Conservation (phyloP, 2,888 invertebrate species). For the Lasioglossum oenotherae region DNA sequence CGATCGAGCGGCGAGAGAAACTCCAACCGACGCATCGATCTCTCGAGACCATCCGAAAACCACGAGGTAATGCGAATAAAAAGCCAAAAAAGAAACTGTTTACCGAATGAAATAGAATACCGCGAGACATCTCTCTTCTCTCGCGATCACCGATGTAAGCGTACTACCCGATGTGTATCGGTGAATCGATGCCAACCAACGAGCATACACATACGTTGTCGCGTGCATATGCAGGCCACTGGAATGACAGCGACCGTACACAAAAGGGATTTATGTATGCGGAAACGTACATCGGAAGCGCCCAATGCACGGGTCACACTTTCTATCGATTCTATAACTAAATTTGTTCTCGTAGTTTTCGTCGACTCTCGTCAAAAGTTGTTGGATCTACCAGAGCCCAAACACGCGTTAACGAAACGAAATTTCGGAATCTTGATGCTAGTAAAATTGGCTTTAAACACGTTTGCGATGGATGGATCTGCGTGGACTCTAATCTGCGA, state of each 20-base stretch:
- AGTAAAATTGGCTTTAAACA: not conserved
- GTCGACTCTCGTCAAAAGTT: not conserved
- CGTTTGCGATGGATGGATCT: not conserved
- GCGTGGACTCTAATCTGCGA: not conserved
- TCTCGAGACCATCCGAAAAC: not conserved
- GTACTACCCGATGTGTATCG: not conserved
- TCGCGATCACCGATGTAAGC: not conserved
- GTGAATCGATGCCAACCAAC: not conserved
- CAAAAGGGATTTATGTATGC: not conserved
- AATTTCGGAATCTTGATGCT: not conserved
- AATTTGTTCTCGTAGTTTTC: not conserved
- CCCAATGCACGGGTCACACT: not conserved
- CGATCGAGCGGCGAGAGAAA: conserved; percentile 16
- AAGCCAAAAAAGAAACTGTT: not conserved
- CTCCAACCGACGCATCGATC: not conserved
- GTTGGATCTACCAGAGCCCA: not conserved
- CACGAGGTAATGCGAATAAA: not conserved
- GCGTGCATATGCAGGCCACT: not conserved
- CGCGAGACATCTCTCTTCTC: not conserved
- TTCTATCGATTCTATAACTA: not conserved
- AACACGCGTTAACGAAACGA: not conserved
- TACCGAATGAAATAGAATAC: not conserved
- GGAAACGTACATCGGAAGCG: not conserved
- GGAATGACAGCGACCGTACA: not conserved
- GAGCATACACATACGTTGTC: not conserved